These are phyloP conservation scores for Lucilia cuprina DNA, from an alignment of 1,140 invertebrate species.

Conservation along the genomic window DNA sequence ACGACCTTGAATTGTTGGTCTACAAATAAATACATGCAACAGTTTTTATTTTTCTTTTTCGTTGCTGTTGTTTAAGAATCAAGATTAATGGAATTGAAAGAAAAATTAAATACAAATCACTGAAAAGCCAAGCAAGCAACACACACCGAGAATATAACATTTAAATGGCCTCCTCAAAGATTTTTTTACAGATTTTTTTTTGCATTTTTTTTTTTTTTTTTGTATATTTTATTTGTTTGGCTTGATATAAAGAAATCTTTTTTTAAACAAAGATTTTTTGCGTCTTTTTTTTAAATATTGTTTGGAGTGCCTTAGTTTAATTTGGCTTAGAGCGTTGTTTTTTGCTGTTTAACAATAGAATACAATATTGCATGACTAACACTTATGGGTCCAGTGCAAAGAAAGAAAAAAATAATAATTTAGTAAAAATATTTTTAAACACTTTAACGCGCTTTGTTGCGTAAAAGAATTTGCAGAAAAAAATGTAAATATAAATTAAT, in stretches of 20 bases:
- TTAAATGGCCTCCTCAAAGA: slow-evolving; percentile 5
- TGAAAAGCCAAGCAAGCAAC: too few species aligned
- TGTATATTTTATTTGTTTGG: not conserved
- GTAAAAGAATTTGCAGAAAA: too few species aligned
- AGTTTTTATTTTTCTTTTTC: not conserved
- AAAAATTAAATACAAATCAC: not conserved
- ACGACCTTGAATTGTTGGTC: slow-evolving; percentile 6
- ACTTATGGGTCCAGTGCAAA: not conserved
- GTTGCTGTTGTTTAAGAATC: not conserved
- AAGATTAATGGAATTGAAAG: not conserved
- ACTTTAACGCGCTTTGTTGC: not conserved
- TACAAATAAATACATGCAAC: not conserved
- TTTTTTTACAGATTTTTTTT: not conserved
- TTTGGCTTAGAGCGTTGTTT: not conserved
- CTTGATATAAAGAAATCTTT: not conserved
- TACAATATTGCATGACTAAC: not conserved
- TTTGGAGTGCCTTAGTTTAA: not conserved
- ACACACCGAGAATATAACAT: too few species aligned
- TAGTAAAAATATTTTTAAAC: not conserved
- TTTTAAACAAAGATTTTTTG: not conserved
- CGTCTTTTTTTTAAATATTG: not conserved
- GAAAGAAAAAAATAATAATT: too few species aligned
- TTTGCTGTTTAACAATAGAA: not conserved
- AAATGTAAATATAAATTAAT: too few species aligned
- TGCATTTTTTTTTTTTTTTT: not conserved